phyloP scores from a whole-genome alignment of 2,888 invertebrate genomes.

The Ptychoptera contaminata region DNA sequence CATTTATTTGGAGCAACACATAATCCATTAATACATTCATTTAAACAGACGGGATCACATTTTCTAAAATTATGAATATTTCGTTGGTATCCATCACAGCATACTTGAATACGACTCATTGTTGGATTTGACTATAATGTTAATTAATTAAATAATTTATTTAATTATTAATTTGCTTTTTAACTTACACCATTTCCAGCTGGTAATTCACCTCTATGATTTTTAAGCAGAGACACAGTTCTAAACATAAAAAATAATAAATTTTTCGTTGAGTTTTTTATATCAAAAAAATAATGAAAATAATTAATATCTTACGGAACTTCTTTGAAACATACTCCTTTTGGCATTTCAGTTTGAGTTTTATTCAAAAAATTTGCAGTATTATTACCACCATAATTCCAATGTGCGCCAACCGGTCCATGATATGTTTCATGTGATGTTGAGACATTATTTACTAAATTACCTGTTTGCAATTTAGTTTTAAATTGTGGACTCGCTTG shows the following conservation, averaged over 20 bases:
- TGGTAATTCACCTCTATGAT: conserved; percentile 15
- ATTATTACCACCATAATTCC: too few relatives aligned
- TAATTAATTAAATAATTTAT: neutral
- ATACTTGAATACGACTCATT: conserved; percentile 47
- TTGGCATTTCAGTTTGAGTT: conserved; percentile 25
- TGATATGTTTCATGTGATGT: too few relatives aligned
- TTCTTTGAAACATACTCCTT: conserved; percentile 27
- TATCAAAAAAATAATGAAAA: neutral
- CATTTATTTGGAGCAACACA: conserved; percentile 31
- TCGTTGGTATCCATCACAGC: conserved; percentile 54
- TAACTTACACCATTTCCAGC: conserved; percentile 9
- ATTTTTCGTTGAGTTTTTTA: neutral
- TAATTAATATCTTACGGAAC: conserved; percentile 25
- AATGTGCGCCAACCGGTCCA: too few relatives aligned
- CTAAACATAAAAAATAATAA: conserved; percentile 14
- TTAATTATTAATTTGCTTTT: neutral
- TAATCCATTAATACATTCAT: conserved; percentile 33
- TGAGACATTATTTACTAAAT: too few relatives aligned
- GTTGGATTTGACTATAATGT: conserved; percentile 37
- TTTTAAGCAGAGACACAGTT: conserved; percentile 21
- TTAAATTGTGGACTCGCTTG: too few relatives aligned
- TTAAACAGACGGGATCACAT: conserved; percentile 31
- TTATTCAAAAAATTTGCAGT: too few relatives aligned
- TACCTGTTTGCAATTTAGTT: too few relatives aligned
- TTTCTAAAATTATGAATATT: conserved; percentile 37